phyloP scores from a whole-genome alignment of 2,888 invertebrate species.

The Dryococelus australis region DNA sequence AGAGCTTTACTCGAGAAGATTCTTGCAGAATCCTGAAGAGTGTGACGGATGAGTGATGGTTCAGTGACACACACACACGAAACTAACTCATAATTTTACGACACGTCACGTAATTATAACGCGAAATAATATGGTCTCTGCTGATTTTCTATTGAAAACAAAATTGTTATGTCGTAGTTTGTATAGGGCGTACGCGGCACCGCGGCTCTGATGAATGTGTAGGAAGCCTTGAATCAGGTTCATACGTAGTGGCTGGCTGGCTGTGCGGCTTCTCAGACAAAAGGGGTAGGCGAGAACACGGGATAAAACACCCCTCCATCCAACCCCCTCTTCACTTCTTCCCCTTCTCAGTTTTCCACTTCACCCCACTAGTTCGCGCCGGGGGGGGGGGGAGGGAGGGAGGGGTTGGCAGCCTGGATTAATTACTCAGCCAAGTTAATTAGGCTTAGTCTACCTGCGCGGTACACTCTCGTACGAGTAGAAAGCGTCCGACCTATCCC shows the following conservation, averaged over 20 bases:
- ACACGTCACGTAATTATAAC: no score
- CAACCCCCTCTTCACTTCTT: background rate
- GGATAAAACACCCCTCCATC: constrained; percentile 3
- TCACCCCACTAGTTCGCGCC: background rate
- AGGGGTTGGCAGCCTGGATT: constrained; percentile 33
- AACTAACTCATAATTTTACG: no score
- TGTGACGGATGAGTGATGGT: no score
- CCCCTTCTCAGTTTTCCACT: constrained; percentile 18
- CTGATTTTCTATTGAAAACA: no score
- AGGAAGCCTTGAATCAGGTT: constrained; percentile 2
- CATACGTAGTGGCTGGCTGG: background rate
- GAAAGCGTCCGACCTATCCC: constrained; percentile 28
- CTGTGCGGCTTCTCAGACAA: background rate
- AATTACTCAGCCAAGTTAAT: constrained; percentile 40
- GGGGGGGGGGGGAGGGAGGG: background rate
- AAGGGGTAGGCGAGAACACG: constrained; percentile 9
- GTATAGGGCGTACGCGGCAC: background rate
- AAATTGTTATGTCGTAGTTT: no score
- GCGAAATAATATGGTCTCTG: no score
- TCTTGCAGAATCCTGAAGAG: no score
- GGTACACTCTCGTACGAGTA: background rate
- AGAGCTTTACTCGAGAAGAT: no score
- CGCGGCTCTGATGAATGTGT: background rate
- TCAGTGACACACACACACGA: no score
- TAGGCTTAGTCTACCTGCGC: constrained; percentile 37